Percentiles rank a stretch among this genome's conserved stretches.
Evolutionary conservation across 2,113 vertebrate species (phyloP).

Genomic region (Panthera leo): DNA sequence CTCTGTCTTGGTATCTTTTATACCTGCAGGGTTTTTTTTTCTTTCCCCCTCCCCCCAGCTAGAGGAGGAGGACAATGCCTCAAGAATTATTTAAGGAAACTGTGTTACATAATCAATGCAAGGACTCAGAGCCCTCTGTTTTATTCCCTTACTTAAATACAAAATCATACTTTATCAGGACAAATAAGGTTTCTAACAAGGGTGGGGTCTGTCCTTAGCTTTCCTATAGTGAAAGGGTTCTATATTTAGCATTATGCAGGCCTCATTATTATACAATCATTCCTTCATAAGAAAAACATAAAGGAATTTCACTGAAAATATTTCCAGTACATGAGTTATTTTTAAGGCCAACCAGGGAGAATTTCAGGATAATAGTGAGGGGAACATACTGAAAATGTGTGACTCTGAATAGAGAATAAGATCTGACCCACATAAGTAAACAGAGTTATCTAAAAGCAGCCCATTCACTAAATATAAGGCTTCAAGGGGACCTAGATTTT

Average conservation of each 20-base stretch:
- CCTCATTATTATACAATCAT: constrained; percentile 29
- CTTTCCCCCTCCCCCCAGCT: background rate
- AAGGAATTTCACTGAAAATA: constrained; percentile 44
- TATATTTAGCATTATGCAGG: background rate
- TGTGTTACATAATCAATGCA: constrained; percentile 61
- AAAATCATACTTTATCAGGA: constrained; percentile 49
- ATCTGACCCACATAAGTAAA: constrained; percentile 67
- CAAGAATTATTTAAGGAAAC: constrained; percentile 60
- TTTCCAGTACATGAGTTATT: constrained; percentile 60
- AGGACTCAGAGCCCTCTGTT: background rate
- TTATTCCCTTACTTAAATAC: constrained; percentile 7
- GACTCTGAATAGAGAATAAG: constrained; percentile 59
- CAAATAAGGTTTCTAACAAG: constrained; percentile 24
- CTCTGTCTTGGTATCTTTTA: constrained; percentile 44
- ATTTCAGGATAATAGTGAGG: constrained; percentile 44
- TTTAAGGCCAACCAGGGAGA: constrained; percentile 49
- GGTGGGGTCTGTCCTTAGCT: background rate
- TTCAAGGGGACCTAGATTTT: constrained; percentile 72
- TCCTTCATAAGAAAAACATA: constrained; percentile 58
- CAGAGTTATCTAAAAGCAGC: constrained; percentile 50
- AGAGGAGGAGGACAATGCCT: constrained; percentile 16
- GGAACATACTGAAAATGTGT: constrained; percentile 18
- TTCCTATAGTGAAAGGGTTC: constrained; percentile 1
- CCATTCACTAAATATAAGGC: constrained; percentile 75
- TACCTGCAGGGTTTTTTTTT: background rate